Evolutionary conservation across 2,888 invertebrate genomes (phyloP), one percentile per base, ranked within the genome.

Genomic region (Stenolophus ochropezus): DNA sequence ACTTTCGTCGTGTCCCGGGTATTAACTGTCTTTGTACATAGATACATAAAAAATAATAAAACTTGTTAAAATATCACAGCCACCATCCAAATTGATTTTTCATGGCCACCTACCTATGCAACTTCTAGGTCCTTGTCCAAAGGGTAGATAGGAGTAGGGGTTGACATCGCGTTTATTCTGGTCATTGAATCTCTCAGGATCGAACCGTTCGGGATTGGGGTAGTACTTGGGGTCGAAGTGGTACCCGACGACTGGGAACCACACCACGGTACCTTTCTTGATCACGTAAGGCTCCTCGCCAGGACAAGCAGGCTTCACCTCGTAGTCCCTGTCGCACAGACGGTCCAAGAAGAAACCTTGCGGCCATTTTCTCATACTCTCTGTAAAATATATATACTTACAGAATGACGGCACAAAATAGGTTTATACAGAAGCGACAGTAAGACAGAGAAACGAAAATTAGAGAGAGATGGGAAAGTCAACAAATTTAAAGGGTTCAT

Each of bases 361-460:
- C 0, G 93, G 92, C 86, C 92, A 92, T 84, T 91, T 87, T 18
- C 93, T 89, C 53, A 93, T 87, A 0, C 92, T 91, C 89, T 93
- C 93, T 91, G 21, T 1, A 73, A 73, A n/a, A n/a, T n/a, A n/a
- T n/a, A n/a, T n/a, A n/a, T n/a, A n/a, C n/a, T n/a, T n/a, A n/a
- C n/a, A n/a, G n/a, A n/a, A n/a, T n/a, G n/a, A n/a, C n/a, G n/a
- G n/a, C n/a, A n/a, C n/a, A n/a, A n/a, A n/a, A n/a, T n/a, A n/a
- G n/a, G n/a, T n/a, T n/a, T n/a, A n/a, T n/a, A n/a, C n/a, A n/a
- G n/a, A n/a, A n/a, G n/a, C n/a, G n/a, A n/a, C n/a, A n/a, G n/a
- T n/a, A n/a, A n/a, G n/a, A n/a, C n/a, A n/a, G n/a, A n/a, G n/a
- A n/a, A n/a, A n/a, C n/a, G n/a, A n/a, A n/a, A n/a, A n/a, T n/a